Evolutionary conservation across 2,888 invertebrate species (phyloP).

Genomic region (Megastigmus dorsalis): DNA sequence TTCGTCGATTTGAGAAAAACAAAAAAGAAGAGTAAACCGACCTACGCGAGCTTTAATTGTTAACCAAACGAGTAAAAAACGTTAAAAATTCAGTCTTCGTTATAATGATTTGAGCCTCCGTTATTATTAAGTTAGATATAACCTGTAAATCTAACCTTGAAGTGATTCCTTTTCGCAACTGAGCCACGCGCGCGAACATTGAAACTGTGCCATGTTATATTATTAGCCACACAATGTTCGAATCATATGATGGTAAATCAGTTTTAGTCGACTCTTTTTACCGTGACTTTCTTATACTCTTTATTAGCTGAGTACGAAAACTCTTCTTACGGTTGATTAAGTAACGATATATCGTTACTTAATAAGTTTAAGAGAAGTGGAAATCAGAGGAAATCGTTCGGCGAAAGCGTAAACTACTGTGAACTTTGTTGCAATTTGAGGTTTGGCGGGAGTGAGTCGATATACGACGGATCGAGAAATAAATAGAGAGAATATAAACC

Average conservation of each 20-base stretch:
- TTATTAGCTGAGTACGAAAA: conserved; percentile 35
- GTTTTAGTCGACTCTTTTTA: conserved; percentile 51
- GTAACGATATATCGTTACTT: conserved; percentile 1
- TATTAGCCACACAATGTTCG: conserved; percentile 51
- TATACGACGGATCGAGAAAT: conserved; percentile 39
- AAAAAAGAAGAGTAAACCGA: conserved; percentile 8
- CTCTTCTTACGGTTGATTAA: conserved; percentile 7
- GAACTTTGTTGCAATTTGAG: conserved; percentile 42
- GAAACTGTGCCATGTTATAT: conserved; percentile 56
- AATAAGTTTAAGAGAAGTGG: not conserved
- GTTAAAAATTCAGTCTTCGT: not conserved
- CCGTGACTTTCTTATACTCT: conserved; percentile 51
- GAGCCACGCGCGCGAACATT: conserved; percentile 28
- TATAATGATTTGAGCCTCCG: not conserved
- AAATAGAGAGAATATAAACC: conserved; percentile 47
- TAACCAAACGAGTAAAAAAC: not conserved
- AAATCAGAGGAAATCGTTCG: not conserved
- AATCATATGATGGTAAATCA: conserved; percentile 48
- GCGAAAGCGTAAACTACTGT: conserved; percentile 28
- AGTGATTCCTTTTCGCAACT: conserved; percentile 52
- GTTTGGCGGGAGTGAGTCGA: conserved; percentile 46
- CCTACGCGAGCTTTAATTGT: conserved; percentile 23
- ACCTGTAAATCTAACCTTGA: conserved; percentile 43
- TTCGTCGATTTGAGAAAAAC: too few relatives aligned
- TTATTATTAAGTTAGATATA: conserved; percentile 34